A percentile compares a stretch with the other conserved stretches of the same genome.
phyloP scores from a whole-genome alignment of 1,140 invertebrate genomes.

The Scaptomyza graminum region DNA sequence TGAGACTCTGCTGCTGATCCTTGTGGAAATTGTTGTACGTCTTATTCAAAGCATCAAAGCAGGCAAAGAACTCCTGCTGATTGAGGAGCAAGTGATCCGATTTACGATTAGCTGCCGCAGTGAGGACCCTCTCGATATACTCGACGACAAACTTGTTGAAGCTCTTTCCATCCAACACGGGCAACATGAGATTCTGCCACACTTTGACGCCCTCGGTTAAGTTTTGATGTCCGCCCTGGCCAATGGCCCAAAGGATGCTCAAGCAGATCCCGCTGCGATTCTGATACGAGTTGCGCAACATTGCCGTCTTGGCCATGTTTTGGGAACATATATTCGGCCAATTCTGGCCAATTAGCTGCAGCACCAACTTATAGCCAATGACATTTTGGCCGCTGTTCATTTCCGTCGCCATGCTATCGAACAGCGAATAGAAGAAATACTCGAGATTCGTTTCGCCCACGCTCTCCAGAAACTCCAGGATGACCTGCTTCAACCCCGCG shows the following conservation, averaged over 20 bases:
- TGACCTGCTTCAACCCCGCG: slow-evolving; percentile 35
- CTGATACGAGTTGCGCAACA: slow-evolving; percentile 90
- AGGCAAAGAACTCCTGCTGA: slow-evolving; percentile 82
- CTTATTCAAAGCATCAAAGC: slow-evolving; percentile 83
- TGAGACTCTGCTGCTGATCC: slow-evolving; percentile 83
- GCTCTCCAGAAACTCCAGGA: slow-evolving; percentile 81
- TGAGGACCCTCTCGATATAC: slow-evolving; percentile 88
- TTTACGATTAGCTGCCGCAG: slow-evolving; percentile 59
- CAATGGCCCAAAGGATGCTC: slow-evolving; percentile 91
- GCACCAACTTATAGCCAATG: slow-evolving; percentile 88
- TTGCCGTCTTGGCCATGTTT: slow-evolving; percentile 87
- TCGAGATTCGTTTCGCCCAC: slow-evolving; percentile 85
- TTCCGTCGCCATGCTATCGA: slow-evolving; percentile 85
- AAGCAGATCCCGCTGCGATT: slow-evolving; percentile 91
- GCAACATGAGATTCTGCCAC: slow-evolving; percentile 92
- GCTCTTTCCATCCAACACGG: slow-evolving; percentile 89
- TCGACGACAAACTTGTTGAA: slow-evolving; percentile 89
- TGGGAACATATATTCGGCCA: slow-evolving; percentile 87
- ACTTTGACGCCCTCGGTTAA: slow-evolving; percentile 90
- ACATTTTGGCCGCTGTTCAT: slow-evolving; percentile 84
- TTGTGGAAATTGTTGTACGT: slow-evolving; percentile 72
- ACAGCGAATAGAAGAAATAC: slow-evolving; percentile 86
- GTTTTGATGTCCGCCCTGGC: slow-evolving; percentile 89
- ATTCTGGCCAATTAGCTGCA: slow-evolving; percentile 88
- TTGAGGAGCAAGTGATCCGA: slow-evolving; percentile 45